Evolutionary conservation across 53 echinoderm and acorn worm genomes (phyloP).

Genomic region (Arbacia lixula): DNA sequence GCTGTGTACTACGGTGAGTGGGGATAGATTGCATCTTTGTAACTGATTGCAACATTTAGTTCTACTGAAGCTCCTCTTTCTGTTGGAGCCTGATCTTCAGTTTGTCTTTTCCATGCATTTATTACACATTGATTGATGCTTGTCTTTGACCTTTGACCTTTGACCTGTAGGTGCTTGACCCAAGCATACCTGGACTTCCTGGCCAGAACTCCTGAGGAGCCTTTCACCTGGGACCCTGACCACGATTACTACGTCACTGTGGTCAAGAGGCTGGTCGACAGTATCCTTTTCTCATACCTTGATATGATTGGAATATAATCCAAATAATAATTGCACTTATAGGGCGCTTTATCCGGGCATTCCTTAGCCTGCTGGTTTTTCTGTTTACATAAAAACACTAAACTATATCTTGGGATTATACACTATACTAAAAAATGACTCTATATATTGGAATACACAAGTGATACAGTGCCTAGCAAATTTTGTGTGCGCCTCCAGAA

Average conservation of each 20-base stretch:
- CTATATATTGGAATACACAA: too few species aligned
- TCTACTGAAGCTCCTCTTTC: too few species aligned
- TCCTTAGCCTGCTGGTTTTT: neutral
- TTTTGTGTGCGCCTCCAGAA: too few species aligned
- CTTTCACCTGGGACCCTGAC: slow-evolving; percentile 79
- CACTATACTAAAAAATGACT: too few species aligned
- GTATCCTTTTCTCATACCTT: slow-evolving; percentile 75
- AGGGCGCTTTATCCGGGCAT: neutral
- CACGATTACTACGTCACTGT: slow-evolving; percentile 80
- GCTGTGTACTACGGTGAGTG: too few species aligned
- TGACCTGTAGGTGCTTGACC: slow-evolving; percentile 79
- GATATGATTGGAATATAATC: neutral
- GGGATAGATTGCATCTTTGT: too few species aligned
- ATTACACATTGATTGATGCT: too few species aligned
- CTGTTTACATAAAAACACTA: neutral
- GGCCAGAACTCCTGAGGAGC: slow-evolving; percentile 4
- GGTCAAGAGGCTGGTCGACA: slow-evolving; percentile 89
- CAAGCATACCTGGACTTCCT: slow-evolving; percentile 81
- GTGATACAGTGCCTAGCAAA: too few species aligned
- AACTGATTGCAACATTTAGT: too few species aligned
- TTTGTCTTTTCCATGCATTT: too few species aligned
- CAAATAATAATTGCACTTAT: neutral
- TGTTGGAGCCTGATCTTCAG: too few species aligned
- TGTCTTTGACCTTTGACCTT: slow-evolving; percentile 1
- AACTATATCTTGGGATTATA: neutral